phyloP scores from a whole-genome alignment of 2,888 invertebrate species.

The Siphlonurus alternatus region DNA sequence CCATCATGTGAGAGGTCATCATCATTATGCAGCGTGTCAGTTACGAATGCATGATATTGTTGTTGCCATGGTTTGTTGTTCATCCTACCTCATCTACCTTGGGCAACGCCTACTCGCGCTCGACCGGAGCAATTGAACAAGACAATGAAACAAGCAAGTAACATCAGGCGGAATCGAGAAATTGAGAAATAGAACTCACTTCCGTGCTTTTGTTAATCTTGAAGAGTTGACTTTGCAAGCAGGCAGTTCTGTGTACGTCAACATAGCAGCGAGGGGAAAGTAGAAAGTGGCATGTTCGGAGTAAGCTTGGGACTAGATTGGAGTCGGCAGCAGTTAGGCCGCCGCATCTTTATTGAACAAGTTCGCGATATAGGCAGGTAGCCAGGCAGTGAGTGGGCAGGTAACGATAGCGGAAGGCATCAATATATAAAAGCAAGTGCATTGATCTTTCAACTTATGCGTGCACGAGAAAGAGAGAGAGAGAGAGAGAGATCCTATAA shows the following conservation, averaged over 20 bases:
- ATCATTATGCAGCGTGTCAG: too few relatives aligned
- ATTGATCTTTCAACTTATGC: not conserved
- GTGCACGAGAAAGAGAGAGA: not conserved
- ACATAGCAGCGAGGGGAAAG: not conserved
- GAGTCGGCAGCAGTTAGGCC: not conserved
- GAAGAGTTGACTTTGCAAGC: not conserved
- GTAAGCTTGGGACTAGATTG: not conserved
- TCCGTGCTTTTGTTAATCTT: not conserved
- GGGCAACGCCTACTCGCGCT: not conserved
- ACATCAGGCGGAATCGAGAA: not conserved
- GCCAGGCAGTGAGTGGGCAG: not conserved
- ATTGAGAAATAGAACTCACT: not conserved
- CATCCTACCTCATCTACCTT: too few relatives aligned
- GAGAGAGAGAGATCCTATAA: not conserved
- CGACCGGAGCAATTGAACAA: too few relatives aligned
- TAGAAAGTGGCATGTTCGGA: not conserved
- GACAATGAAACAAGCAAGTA: too few relatives aligned
- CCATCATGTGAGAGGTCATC: too few relatives aligned
- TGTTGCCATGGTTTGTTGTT: too few relatives aligned
- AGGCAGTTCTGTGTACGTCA: too few relatives aligned
- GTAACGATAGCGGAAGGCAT: not conserved
- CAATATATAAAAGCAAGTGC: not conserved
- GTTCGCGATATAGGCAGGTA: not conserved
- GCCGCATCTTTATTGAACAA: not conserved
- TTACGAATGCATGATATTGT: too few relatives aligned